Evolutionary conservation across 1,140 invertebrate species (phyloP), one percentile per base, ranked within the genome.

Genomic region (Drosophila orosa): DNA sequence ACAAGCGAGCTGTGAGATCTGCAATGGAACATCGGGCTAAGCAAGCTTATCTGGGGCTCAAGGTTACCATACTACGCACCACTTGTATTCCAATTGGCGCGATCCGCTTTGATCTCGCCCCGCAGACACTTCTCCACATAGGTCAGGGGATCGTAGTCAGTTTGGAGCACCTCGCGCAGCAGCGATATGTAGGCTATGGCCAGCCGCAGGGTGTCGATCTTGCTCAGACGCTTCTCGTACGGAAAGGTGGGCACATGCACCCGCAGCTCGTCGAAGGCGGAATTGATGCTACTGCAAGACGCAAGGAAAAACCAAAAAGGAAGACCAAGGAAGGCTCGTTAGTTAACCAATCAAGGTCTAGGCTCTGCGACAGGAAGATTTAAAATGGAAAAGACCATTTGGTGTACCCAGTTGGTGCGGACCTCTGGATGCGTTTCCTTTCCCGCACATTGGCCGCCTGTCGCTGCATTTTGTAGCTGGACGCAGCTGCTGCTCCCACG

Each of bases 191-290:
- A 99, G 0, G 98, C 98, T 60, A 99, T 99, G 17, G 98, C 98
- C 57, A 99, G 93, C 4, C 98, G 95, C 2, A 99, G 93, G 0
- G 98, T 99, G 93, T 99, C 98, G 71, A 99, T 99, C 93, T 99
- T 99, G 68, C 98, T 98, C 3, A 99, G 94, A 5, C 98, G 93
- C 92, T 99, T 99, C 93, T 99, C 98, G 91, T 99, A 99, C 0
- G 98, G 98, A 93, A 99, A 99, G 44, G 98, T 99, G 31, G 98
- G 98, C 66, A 99, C 98, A 92, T 99, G 97, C 61, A 97, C 96
- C 54, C 97, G 94, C 74, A 98, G 94, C 92, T 98, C 97, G 93
- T 99, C 98, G 94, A 99, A 99, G 92, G 98, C 98, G 92, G 97
- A 98, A 95, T 99, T 99, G 94, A 99, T 99, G 95, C 97, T 99